These are phyloP conservation scores for Notocelia uddmanniana DNA, from an alignment of 2,888 invertebrate species.

Conservation along the genomic window DNA sequence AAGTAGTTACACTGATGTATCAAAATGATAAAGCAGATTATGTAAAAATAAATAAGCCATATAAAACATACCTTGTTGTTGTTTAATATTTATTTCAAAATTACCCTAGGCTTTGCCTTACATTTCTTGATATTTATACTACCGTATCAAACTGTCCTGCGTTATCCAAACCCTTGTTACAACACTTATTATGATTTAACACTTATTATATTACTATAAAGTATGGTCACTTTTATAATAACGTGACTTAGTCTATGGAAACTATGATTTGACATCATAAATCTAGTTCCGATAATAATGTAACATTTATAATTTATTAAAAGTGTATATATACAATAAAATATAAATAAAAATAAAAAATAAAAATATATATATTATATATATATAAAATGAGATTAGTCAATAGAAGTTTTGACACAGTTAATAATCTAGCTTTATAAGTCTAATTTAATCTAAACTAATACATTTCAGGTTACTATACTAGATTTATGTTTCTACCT, in stretches of 20 bases:
- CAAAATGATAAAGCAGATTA: constrained; percentile 45
- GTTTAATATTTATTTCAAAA: constrained; percentile 47
- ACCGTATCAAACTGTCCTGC: constrained; percentile 16
- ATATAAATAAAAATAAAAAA: too few relatives aligned
- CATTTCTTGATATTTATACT: constrained; percentile 25
- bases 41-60: constrained; percentile 49
- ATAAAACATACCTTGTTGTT: constrained; percentile 45
- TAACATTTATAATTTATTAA: background rate
- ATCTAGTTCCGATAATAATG: background rate
- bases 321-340: too few relatives aligned
- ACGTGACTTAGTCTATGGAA: background rate
- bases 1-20: constrained; percentile 47
- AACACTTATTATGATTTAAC: constrained; percentile 20
- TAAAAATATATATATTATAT: too few relatives aligned
- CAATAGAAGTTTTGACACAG: constrained; percentile 31
- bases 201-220: constrained; percentile 20
- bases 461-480: constrained; percentile 15
- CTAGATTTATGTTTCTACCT: background rate
- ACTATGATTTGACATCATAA: background rate
- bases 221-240: constrained; percentile 3
- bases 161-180: background rate
- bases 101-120: constrained; percentile 9
- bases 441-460: constrained; percentile 13
- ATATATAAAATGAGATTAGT: constrained; percentile 25
- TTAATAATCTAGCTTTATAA: constrained; percentile 3